These are phyloP conservation scores for Callaeas wilsoni DNA, from an alignment of 2,113 vertebrate genomes.

Conservation along the genomic window DNA sequence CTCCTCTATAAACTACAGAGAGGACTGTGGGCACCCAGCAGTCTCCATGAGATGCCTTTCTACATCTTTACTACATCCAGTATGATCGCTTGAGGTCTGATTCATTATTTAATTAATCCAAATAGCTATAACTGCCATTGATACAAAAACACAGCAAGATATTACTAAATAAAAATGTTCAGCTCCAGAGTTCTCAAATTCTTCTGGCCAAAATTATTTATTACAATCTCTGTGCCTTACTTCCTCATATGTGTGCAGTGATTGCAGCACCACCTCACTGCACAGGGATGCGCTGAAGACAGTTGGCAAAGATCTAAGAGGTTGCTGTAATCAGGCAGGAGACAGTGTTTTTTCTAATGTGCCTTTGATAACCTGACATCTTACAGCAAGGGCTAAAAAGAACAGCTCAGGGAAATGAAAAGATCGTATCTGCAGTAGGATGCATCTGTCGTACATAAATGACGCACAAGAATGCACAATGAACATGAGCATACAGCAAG, in stretches of 20 bases:
- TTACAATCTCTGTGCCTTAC: not conserved
- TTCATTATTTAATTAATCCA: not conserved
- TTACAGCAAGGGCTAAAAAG: not conserved
- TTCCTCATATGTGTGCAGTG: not conserved
- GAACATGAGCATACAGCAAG: not conserved
- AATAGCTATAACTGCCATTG: not conserved
- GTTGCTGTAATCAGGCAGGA: not conserved
- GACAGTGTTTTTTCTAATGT: not conserved
- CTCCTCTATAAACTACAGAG: not conserved
- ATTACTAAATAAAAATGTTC: not conserved
- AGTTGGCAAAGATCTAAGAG: not conserved
- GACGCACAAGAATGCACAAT: not conserved
- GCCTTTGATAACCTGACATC: slow-evolving; percentile 20
- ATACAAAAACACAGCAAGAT: not conserved
- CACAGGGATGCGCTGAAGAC: not conserved
- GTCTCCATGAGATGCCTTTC: not conserved
- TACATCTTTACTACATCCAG: not conserved
- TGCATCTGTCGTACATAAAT: not conserved
- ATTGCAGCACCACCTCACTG: not conserved
- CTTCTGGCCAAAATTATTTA: not conserved
- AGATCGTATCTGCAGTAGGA: not conserved
- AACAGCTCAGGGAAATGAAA: slow-evolving; percentile 10
- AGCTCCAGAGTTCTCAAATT: not conserved
- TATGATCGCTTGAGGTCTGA: not conserved
- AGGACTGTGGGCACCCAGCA: not conserved